Percentiles rank a stretch among this genome's conserved stretches.
Conservation (phyloP, 2,888 invertebrate species). For the Melanotus villosus region DNA sequence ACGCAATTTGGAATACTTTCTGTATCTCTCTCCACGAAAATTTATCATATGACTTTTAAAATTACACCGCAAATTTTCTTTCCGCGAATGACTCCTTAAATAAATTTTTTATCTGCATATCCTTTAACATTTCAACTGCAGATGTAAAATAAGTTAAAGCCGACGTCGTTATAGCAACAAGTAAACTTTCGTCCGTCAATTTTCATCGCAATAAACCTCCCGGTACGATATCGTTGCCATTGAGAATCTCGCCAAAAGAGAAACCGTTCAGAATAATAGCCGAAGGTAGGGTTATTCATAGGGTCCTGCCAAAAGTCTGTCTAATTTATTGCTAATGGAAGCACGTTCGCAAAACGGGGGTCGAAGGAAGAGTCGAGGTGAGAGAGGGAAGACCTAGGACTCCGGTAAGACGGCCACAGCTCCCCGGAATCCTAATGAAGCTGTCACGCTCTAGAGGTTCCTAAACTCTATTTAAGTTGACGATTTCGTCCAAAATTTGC, state of each 20-base stretch:
- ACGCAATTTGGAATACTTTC: background rate
- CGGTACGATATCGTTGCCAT: background rate
- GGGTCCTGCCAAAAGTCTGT: conserved; percentile 32
- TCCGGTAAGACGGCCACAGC: conserved; percentile 34
- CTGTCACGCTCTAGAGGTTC: conserved; percentile 32
- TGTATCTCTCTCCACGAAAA: background rate
- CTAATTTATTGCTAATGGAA: conserved; percentile 47
- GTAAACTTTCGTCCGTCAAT: background rate
- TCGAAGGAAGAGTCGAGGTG: conserved; percentile 25
- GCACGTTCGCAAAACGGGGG: conserved; percentile 39
- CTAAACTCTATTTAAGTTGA: conserved; percentile 29
- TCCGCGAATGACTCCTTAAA: too few relatives aligned
- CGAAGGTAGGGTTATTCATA: conserved; percentile 34
- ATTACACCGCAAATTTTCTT: too few relatives aligned
- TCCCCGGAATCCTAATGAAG: conserved; percentile 43
- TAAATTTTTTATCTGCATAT: too few relatives aligned
- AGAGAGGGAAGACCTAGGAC: conserved; percentile 24
- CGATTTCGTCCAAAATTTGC: conserved; percentile 5
- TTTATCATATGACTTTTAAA: background rate
- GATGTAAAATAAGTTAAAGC: too few relatives aligned
- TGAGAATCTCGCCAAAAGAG: background rate
- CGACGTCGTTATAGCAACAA: background rate
- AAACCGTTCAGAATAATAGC: conserved; percentile 27
- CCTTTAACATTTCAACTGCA: too few relatives aligned
- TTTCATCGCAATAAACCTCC: background rate